These are phyloP conservation scores for Eustalomyia histrio DNA, from an alignment of 2,888 invertebrate species.

Conservation along the genomic window DNA sequence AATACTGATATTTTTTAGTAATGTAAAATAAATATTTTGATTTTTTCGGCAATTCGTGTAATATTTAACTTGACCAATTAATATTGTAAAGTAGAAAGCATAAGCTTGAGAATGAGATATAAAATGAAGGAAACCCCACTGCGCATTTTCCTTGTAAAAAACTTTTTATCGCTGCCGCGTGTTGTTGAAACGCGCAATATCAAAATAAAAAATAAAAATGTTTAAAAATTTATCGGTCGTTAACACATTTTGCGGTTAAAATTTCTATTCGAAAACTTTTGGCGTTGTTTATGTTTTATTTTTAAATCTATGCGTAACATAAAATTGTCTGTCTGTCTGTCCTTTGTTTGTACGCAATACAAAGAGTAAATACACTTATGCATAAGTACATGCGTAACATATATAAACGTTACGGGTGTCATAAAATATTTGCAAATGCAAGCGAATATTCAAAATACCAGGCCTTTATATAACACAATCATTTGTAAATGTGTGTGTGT, in stretches of 20 bases:
- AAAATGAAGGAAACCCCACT: too few species aligned
- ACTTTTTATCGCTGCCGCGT: too few species aligned
- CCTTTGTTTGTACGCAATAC: neutral
- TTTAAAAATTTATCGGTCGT: constrained; percentile 50
- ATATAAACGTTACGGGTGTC: constrained; percentile 3
- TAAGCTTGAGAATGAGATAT: too few species aligned
- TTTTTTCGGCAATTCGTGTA: too few species aligned
- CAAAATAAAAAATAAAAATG: neutral
- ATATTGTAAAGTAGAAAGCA: too few species aligned
- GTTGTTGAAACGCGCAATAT: neutral
- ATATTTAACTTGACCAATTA: too few species aligned
- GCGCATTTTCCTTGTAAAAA: too few species aligned
- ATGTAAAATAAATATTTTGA: too few species aligned
- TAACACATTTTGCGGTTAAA: constrained; percentile 52
- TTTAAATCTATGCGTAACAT: neutral
- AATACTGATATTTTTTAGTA: too few species aligned
- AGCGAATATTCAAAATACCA: constrained; percentile 1
- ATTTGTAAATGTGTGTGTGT: neutral
- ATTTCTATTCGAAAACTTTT: neutral
- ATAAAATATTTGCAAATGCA: constrained; percentile 9
- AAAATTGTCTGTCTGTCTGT: neutral
- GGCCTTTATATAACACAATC: neutral
- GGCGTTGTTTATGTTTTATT: neutral
- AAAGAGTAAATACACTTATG: neutral
- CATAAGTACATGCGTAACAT: neutral